Evolutionary conservation across 2,888 invertebrate species (phyloP).

Genomic region (Harpagoxenus sublaevis): DNA sequence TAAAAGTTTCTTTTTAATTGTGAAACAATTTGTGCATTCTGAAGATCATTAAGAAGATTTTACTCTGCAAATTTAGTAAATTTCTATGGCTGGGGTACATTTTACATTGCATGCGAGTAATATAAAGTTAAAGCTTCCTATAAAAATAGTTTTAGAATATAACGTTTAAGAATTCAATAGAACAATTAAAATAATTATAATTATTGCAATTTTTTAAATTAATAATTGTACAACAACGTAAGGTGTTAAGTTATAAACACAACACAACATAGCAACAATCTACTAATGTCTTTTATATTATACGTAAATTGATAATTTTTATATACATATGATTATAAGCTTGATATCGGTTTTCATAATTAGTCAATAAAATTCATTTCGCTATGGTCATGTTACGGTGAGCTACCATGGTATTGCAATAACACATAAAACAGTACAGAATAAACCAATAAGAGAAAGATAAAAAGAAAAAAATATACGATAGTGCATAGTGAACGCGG

Average conservation of each 20-base stretch:
- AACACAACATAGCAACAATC: too few species aligned
- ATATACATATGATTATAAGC: background rate
- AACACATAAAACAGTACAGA: background rate
- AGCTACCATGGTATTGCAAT: background rate
- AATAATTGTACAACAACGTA: background rate
- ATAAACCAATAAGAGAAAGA: constrained; percentile 19
- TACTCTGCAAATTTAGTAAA: too few species aligned
- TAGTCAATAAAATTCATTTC: constrained; percentile 24
- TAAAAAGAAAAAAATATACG: constrained; percentile 31
- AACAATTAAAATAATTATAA: background rate
- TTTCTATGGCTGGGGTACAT: too few species aligned
- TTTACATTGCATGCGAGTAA: too few species aligned
- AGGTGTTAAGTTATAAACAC: too few species aligned
- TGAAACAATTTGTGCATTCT: too few species aligned
- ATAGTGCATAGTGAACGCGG: constrained; percentile 60
- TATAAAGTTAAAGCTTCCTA: too few species aligned
- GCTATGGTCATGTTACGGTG: background rate
- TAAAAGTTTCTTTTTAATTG: too few species aligned
- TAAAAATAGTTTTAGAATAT: too few species aligned
- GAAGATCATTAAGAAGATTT: too few species aligned
- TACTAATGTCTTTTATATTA: too few species aligned
- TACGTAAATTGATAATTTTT: background rate
- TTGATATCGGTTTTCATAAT: background rate
- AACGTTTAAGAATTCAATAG: too few species aligned
- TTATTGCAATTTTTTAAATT: background rate